Percentiles rank a stretch among this genome's conserved stretches.
phyloP scores from a whole-genome alignment of 2,888 invertebrate species.

The Hylaea fasciaria region DNA sequence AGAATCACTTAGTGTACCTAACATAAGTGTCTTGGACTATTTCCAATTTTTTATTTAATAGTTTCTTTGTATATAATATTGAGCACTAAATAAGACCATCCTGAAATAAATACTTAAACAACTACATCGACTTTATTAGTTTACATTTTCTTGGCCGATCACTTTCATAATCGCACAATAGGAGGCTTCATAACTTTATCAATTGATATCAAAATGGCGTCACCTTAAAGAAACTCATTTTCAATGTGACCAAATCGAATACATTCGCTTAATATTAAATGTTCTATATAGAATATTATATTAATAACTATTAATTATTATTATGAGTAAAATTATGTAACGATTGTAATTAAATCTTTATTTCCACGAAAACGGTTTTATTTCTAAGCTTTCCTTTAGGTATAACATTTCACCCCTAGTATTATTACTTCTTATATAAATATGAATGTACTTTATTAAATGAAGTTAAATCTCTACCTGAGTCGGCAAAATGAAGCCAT shows the following conservation, averaged over 20 bases:
- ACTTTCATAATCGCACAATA: constrained; percentile 3
- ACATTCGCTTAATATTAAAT: constrained; percentile 84
- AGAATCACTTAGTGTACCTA: too few species aligned
- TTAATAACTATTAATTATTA: constrained; percentile 78
- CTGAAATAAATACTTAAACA: background rate
- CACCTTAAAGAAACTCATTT: constrained; percentile 40
- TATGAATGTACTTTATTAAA: background rate
- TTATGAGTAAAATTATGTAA: constrained; percentile 83
- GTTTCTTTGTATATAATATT: constrained; percentile 5
- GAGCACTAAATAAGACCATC: constrained; percentile 1
- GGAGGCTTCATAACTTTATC: constrained; percentile 44
- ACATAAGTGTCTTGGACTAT: too few species aligned
- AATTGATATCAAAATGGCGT: constrained; percentile 37
- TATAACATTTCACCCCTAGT: too few species aligned
- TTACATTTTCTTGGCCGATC: background rate
- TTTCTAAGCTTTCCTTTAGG: constrained; percentile 7
- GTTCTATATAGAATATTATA: constrained; percentile 83
- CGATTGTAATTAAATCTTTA: constrained; percentile 85
- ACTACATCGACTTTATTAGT: background rate
- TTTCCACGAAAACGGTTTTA: constrained; percentile 71
- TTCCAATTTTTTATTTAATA: too few species aligned
- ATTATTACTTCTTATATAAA: too few species aligned
- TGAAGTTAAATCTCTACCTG: constrained; percentile 1
- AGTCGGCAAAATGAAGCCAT: constrained; percentile 29
- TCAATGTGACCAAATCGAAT: constrained; percentile 83